Evolutionary conservation across 2,797 vertebrate species (phyloP), one percentile per base, ranked within the genome.

Genomic region (Phoebastria nigripes): DNA sequence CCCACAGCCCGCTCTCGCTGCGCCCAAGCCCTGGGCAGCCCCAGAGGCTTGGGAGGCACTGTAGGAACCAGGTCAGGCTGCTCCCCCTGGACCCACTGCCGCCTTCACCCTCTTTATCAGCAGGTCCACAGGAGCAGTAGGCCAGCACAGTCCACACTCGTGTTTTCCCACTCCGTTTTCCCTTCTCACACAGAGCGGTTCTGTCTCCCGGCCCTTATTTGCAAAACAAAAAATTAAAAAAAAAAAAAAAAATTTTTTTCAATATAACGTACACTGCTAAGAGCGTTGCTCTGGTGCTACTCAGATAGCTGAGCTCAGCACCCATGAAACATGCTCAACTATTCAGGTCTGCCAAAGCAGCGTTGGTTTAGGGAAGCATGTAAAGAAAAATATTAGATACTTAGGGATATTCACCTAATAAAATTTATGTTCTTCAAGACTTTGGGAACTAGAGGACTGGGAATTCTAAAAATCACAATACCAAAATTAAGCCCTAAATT

Each of bases 21-120:
- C 1, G 1, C 16, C 15, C 0, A 1, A 82, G 35, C 15, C 24
- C 39, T 31, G 18, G 39, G 33, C 18, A 82, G 31, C 9, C 51
- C 8, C 19, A 65, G 35, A 66, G 12, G 14, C 31, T 61, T 67
- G 9, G 71, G 28, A 82, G 5, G 2, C 35, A 16, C 35, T 44
- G 13, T 13, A 62, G 35, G 39, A 78, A 54, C 15, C 1, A 0
- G 11, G 6, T 44, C 7, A 58, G 20, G 28, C 29, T 59, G 35
- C 25, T 80, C 41, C 13, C 15, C 4, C 11, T 12, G 6, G 39
- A 78, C 9, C 15, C 61, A 35, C 28, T 69, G 31, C 24, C 35
- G 54, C 28, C 44, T 69, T 67, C 59, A 52, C 4, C 18, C 26
- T 82, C 28, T 19, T 39, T 22, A 12, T 11, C 47, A 37, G 37